phyloP scores from a whole-genome alignment of 2,113 vertebrate species.

The Sander vitreus region DNA sequence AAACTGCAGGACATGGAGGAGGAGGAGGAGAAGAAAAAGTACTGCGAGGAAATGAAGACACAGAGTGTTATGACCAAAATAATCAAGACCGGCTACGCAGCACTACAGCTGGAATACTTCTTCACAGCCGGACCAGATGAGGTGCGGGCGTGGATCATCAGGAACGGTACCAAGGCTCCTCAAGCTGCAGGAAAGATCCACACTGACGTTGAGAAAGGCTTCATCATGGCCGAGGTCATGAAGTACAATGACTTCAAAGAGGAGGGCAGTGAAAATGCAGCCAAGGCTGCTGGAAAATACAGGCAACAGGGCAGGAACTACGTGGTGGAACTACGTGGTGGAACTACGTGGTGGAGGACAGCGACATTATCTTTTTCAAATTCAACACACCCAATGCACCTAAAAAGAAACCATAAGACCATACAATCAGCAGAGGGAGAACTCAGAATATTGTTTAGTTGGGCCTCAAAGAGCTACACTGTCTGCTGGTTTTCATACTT shows the following conservation, averaged over 20 bases:
- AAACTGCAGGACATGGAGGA: slow-evolving; percentile 96
- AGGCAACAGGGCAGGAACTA: slow-evolving; percentile 98
- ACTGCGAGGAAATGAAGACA: slow-evolving; percentile 96
- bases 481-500: slow-evolving; percentile 55
- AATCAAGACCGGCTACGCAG: slow-evolving; percentile 97
- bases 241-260: slow-evolving; percentile 98
- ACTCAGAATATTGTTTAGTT: slow-evolving; percentile 43
- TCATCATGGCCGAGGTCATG: slow-evolving; percentile 99
- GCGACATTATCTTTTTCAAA: slow-evolving; percentile 99
- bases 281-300: slow-evolving; percentile 97
- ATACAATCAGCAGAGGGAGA: slow-evolving; percentile 10
- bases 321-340: no score
- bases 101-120: slow-evolving; percentile 99
- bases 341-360: slow-evolving; percentile 96
- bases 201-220: slow-evolving; percentile 99
- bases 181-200: slow-evolving; percentile 99
- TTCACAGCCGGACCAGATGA: slow-evolving; percentile 99
- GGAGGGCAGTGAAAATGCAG: slow-evolving; percentile 94
- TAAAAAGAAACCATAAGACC: slow-evolving; percentile 94
- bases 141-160: slow-evolving; percentile 98
- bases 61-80: slow-evolving; percentile 98
- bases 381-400: slow-evolving; percentile 99
- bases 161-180: slow-evolving; percentile 96
- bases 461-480: slow-evolving; percentile 16
- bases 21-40: slow-evolving; percentile 95